Percentiles rank a stretch among this genome's conserved stretches.
These are phyloP conservation scores for Apantesis nais DNA, from an alignment of 2,888 invertebrate species.

Conservation along the genomic window DNA sequence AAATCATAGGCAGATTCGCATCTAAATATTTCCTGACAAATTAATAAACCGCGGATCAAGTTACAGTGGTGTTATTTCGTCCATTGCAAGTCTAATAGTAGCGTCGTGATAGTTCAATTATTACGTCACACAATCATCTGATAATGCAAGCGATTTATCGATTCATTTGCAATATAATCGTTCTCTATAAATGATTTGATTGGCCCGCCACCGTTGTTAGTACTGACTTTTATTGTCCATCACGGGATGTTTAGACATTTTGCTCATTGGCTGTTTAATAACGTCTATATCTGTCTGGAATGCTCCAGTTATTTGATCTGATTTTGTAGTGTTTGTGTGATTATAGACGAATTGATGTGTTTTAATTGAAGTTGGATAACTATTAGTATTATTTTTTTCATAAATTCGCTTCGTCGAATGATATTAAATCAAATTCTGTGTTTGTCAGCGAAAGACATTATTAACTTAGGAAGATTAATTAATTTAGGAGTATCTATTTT, in stretches of 20 bases:
- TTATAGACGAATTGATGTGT: not conserved
- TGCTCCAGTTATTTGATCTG: not conserved
- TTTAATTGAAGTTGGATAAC: not conserved
- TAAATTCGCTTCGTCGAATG: no score
- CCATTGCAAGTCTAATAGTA: slow-evolving; percentile 52
- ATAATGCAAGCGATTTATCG: slow-evolving; percentile 58
- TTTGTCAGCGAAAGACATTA: not conserved
- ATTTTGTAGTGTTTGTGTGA: not conserved
- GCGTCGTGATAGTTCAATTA: slow-evolving; percentile 66
- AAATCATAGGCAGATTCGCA: not conserved
- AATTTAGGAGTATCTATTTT: no score
- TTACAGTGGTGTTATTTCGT: slow-evolving; percentile 30
- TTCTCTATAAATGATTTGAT: slow-evolving; percentile 41
- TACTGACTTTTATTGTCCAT: not conserved
- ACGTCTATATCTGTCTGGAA: not conserved
- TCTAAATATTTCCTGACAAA: slow-evolving; percentile 18
- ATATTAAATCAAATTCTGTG: not conserved
- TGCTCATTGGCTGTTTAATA: not conserved
- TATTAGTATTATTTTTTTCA: not conserved
- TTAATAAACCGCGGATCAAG: slow-evolving; percentile 31
- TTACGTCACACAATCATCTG: slow-evolving; percentile 60
- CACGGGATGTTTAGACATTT: not conserved
- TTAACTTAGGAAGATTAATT: no score
- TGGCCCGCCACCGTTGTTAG: slow-evolving; percentile 8
- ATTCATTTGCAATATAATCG: slow-evolving; percentile 62